Evolutionary conservation across 2,888 invertebrate species (phyloP), one percentile per base, ranked within the genome.

Genomic region (Lithophane ornitopus): DNA sequence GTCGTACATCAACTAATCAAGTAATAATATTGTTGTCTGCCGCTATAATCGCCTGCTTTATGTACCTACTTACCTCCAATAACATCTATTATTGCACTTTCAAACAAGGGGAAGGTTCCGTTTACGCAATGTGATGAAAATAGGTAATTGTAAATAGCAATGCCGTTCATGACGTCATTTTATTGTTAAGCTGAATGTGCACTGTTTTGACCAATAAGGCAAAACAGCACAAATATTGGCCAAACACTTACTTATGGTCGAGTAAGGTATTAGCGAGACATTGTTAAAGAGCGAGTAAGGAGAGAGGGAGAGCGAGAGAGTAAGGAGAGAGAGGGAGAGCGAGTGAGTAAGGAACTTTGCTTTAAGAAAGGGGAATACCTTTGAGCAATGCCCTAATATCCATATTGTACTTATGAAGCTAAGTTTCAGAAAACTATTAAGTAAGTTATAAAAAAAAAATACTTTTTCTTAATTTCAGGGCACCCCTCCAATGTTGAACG

Each of bases 401-500:
- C 16, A 28, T 16, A 56, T 26, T 16, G n/a, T 56, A 56, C 26
- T 16, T 56, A 52, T 39, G 26, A 56, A 75, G 34, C 14, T 52
- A 34, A 66, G 14, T 28, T 28, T 22, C 16, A 49, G 9, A n/a
- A 34, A 34, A 16, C 16, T 49, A 22, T 3, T 54, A n/a, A 12
- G 6, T 3, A 66, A 49, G 22, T 34, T 11, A 16, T 34, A 34
- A 6, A n/a, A 41, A 19, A 58, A 1, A 19, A 12, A 7, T 2
- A 12, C 6, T 14, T 73, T 81, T 61, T 84, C 76, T 59, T 56
- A 0, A 79, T 93, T 94, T 70, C 94, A 95, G 95, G 92, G 92
- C 72, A 87, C 92, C 68, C 94, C 94, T 67, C 94, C 94, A 66
- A 91, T 95, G 91, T 89, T 95, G 77, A 95, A 95, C 87, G 96